phyloP scores from a whole-genome alignment of 2,797 vertebrate genomes.

The Lagodon rhomboides region DNA sequence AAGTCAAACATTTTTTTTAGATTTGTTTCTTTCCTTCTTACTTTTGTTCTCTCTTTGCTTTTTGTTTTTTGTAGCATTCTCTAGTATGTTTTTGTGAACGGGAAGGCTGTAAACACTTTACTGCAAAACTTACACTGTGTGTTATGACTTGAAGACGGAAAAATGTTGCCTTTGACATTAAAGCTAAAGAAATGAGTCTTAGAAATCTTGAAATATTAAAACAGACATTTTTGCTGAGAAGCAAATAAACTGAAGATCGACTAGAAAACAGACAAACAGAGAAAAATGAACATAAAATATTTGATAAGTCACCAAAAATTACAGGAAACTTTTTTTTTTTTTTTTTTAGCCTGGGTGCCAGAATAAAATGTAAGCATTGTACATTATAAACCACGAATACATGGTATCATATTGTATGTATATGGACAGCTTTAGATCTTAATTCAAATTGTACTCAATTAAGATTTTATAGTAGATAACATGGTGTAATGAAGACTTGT shows the following conservation, averaged over 20 bases:
- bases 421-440: no score
- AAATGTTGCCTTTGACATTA: not conserved
- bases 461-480: no score
- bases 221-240: not conserved
- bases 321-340: not conserved
- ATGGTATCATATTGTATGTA: no score
- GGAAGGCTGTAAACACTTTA: constrained; percentile 56
- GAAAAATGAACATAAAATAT: not conserved
- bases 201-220: constrained; percentile 8
- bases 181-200: not conserved
- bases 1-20: constrained; percentile 15
- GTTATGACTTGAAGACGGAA: not conserved
- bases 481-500: no score
- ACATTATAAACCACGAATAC: no score
- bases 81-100: constrained; percentile 13
- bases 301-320: not conserved
- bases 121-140: constrained; percentile 2
- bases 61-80: not conserved
- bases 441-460: no score
- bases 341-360: no score
- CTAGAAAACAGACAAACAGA: not conserved
- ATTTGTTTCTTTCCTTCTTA: constrained; percentile 24
- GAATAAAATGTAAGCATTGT: no score
- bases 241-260: not conserved
- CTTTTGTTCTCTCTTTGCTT: constrained; percentile 3